These are phyloP conservation scores for Caenorhabditis remanei DNA, from an alignment of 1,140 invertebrate species.

Conservation along the genomic window DNA sequence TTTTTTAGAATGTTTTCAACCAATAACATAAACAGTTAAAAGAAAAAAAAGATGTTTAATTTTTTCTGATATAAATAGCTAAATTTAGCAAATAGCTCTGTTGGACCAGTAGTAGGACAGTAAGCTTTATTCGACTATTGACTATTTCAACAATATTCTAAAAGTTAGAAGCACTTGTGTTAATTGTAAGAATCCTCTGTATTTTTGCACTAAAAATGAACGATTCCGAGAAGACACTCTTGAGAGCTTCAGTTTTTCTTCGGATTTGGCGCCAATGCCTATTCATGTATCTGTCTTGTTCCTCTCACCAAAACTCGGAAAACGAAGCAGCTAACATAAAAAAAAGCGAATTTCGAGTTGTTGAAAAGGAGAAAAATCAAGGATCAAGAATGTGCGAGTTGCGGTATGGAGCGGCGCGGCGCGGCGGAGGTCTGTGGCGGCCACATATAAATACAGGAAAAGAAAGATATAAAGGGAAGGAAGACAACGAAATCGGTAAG, in stretches of 20 bases:
- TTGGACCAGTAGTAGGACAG: too few species aligned
- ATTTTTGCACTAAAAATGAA: not conserved
- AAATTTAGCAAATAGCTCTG: too few species aligned
- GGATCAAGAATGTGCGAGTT: conserved; percentile 6
- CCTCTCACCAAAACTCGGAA: not conserved
- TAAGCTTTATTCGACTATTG: too few species aligned
- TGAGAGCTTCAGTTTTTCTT: not conserved
- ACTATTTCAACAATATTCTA: too few species aligned
- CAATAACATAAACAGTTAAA: too few species aligned
- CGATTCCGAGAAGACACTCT: not conserved
- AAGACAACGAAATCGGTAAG: conserved; percentile 20
- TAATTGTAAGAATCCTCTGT: too few species aligned
- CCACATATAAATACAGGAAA: conserved; percentile 42
- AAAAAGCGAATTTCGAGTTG: conserved; percentile 20
- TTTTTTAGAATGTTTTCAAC: too few species aligned
- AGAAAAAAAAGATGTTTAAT: too few species aligned
- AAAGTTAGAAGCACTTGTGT: too few species aligned
- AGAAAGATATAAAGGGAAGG: conserved; percentile 44
- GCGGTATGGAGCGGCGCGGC: not conserved
- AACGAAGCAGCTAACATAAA: not conserved
- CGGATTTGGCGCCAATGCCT: not conserved
- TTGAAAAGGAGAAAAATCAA: conserved; percentile 28
- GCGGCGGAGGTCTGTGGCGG: conserved; percentile 22
- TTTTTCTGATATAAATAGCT: too few species aligned
- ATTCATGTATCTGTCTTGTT: conserved; percentile 34